Evolutionary conservation across 1,140 invertebrate genomes (phyloP).

Genomic region (Lepidurus couesii): DNA sequence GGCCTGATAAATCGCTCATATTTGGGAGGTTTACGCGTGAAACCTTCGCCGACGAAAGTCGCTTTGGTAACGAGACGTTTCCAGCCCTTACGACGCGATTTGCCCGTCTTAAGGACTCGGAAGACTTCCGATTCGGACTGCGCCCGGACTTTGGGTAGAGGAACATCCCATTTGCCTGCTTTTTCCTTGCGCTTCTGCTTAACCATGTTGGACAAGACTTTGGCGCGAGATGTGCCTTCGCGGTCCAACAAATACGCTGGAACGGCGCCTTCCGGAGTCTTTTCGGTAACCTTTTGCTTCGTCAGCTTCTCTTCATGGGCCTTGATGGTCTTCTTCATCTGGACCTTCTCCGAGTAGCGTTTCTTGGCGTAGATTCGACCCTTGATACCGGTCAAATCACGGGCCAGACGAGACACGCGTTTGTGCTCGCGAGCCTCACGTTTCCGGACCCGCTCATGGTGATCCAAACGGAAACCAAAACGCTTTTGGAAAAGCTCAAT

Average conservation of each 20-base stretch:
- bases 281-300: conserved; percentile 72
- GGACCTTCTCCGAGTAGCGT: conserved; percentile 94
- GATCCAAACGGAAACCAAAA: conserved; percentile 90
- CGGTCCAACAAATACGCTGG: conserved; percentile 96
- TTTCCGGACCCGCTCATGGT: conserved; percentile 95
- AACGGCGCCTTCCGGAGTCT: conserved; percentile 79
- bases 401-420: conserved; percentile 80
- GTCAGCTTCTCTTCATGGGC: conserved; percentile 85
- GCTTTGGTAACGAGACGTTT: conserved; percentile 99
- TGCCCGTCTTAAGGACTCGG: conserved; percentile 89
- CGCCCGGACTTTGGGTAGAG: conserved; percentile 94
- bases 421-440: conserved; percentile 88
- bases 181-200: conserved; percentile 99
- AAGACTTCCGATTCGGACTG: conserved; percentile 98
- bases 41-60: conserved; percentile 94
- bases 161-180: conserved; percentile 99
- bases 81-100: conserved; percentile 94
- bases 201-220: conserved; percentile 97
- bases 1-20: conserved; percentile 98
- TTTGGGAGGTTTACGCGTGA: conserved; percentile 98
- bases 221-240: conserved; percentile 87
- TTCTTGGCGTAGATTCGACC: conserved; percentile 98
- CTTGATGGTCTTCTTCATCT: conserved; percentile 97
- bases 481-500: conserved; percentile 96
- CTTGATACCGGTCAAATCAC: conserved; percentile 88